Conservation (phyloP, 2,888 invertebrate species). For the Dilophus febrilis region DNA sequence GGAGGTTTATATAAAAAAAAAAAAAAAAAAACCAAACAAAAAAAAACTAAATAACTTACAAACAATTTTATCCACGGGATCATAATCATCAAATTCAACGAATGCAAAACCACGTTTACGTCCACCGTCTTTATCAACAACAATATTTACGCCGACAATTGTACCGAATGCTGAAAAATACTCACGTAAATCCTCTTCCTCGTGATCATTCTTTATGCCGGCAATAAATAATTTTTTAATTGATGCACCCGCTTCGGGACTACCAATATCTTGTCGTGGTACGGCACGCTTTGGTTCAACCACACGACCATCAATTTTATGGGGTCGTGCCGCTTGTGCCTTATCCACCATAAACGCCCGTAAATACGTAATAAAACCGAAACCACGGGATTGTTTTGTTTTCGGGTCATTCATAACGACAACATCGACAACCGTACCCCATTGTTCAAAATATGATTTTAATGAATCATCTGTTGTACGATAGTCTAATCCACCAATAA, state of each 20-base stretch:
- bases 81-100: slow-evolving; percentile 93
- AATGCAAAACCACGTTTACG: slow-evolving; percentile 94
- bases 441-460: slow-evolving; percentile 87
- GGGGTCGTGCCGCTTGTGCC: slow-evolving; percentile 78
- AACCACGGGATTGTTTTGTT: slow-evolving; percentile 88
- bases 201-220: slow-evolving; percentile 80
- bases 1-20: not conserved
- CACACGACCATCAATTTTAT: slow-evolving; percentile 79
- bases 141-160: slow-evolving; percentile 68
- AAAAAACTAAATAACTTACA: slow-evolving; percentile 41
- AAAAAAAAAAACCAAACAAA: too few relatives aligned
- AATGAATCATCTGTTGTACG: slow-evolving; percentile 86
- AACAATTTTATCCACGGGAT: slow-evolving; percentile 90
- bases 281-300: slow-evolving; percentile 97
- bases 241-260: slow-evolving; percentile 83
- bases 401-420: slow-evolving; percentile 95
- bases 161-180: slow-evolving; percentile 70
- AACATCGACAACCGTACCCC: slow-evolving; percentile 92
- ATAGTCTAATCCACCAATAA: slow-evolving; percentile 93
- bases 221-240: slow-evolving; percentile 92
- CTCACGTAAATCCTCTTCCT: slow-evolving; percentile 71
- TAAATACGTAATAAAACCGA: slow-evolving; percentile 95
- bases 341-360: slow-evolving; percentile 89
- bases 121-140: slow-evolving; percentile 82
- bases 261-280: slow-evolving; percentile 77